Evolutionary conservation across 2,797 vertebrate species (phyloP), one percentile per base, ranked within the genome.

Genomic region (Ptychadena robeensis): DNA sequence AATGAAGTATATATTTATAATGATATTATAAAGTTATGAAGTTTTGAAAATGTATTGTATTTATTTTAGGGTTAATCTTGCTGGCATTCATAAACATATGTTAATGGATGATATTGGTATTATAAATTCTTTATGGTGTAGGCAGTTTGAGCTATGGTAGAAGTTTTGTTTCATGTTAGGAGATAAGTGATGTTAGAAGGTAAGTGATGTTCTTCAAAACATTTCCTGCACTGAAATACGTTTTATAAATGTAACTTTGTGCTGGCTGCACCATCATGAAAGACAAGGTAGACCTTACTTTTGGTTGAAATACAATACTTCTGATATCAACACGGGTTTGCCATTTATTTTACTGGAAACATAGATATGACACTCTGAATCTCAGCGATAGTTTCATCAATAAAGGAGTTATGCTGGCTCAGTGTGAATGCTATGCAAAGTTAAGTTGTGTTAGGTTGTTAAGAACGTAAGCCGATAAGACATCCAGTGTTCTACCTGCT

Each of bases 381-480:
- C 14, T 9, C 48, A 40, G 35, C 63, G 65, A 82, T 77, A 64
- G 28, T 65, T 77, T 77, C 59, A 72, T 71, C 81, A 71, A 34
- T 48, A 77, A 27, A 32, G 4, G 65, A 64, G 66, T 31, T 77
- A 48, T 53, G 28, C 53, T 48, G 57, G 73, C 73, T 70, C 79
- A 80, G 27, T 80, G 25, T 72, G 57, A 73, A 63, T 73, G n/a
- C 11, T 34, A 80, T 11, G 35, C 59, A 15, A 76, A 77, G 81
- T 37, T 77, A 37, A 82, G 53, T 37, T 53, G 67, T 77, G 61
- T 77, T 34, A 76, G 27, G 81, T 82, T 76, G 44, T 63, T 82
- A 77, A 77, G 81, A 44, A 77, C 57, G 32, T 82, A 77, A 82
- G 81, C 74, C 15, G 73, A 64, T 82, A 82, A 77, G 72, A 53